A percentile compares a stretch with the other conserved stretches of the same genome.
These are phyloP conservation scores for Incurvaria masculella DNA, from an alignment of 2,888 invertebrate species.

Conservation along the genomic window DNA sequence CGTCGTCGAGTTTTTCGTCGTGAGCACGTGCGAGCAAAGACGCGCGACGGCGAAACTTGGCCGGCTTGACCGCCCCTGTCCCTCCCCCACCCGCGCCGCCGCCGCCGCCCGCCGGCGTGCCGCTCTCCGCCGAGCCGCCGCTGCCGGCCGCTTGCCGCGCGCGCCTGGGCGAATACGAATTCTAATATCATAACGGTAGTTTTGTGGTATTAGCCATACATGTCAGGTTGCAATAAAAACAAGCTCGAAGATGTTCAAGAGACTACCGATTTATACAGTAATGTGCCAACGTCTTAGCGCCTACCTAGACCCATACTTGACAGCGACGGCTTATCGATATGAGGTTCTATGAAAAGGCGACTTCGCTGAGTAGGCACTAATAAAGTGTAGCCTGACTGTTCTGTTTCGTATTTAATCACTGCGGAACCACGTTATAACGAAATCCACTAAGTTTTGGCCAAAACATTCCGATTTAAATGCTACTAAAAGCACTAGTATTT, in stretches of 20 bases:
- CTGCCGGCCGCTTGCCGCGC: not conserved
- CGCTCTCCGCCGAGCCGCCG: slow-evolving; percentile 43
- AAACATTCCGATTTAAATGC: too few relatives aligned
- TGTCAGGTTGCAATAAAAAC: too few relatives aligned
- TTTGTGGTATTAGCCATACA: too few relatives aligned
- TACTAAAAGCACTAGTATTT: too few relatives aligned
- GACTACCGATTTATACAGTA: not conserved
- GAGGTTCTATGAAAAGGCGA: not conserved
- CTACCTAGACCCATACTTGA: too few relatives aligned
- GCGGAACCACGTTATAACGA: too few relatives aligned
- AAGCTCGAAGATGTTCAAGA: not conserved
- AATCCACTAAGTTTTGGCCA: too few relatives aligned
- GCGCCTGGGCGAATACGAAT: slow-evolving; percentile 30
- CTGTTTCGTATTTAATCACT: too few relatives aligned
- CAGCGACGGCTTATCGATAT: not conserved
- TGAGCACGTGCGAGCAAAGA: slow-evolving; percentile 31
- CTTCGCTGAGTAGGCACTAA: not conserved
- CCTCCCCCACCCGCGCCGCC: slow-evolving; percentile 25
- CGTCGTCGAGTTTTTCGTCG: slow-evolving; percentile 23
- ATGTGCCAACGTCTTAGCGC: too few relatives aligned
- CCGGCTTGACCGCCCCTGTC: slow-evolving; percentile 31
- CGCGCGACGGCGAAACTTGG: slow-evolving; percentile 38
- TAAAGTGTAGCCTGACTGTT: too few relatives aligned
- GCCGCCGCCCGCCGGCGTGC: slow-evolving; percentile 39
- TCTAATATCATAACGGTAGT: too few relatives aligned